Conservation (phyloP, 2,113 vertebrate species). For the Sclerurus mexicanus region DNA sequence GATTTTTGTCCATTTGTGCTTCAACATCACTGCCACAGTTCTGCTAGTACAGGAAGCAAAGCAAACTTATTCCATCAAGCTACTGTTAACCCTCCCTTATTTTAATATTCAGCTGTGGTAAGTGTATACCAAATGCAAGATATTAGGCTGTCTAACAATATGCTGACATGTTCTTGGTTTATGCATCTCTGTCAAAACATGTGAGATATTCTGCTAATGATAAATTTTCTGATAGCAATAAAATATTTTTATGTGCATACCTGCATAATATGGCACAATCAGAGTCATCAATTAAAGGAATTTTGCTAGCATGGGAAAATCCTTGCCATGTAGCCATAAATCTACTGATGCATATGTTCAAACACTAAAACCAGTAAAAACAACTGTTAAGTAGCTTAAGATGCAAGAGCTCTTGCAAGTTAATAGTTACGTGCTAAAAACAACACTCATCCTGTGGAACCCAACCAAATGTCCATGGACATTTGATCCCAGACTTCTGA, state of each 20-base stretch:
- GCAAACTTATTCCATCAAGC: background rate
- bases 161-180: background rate
- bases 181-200: background rate
- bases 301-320: background rate
- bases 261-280: background rate
- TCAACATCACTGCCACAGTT: background rate
- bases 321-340: background rate
- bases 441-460: background rate
- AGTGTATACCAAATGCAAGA: background rate
- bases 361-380: background rate
- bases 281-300: background rate
- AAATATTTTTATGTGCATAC: background rate
- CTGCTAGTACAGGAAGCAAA: background rate
- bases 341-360: background rate
- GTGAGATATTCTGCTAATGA: background rate
- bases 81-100: background rate
- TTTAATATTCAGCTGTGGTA: background rate
- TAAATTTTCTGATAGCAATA: background rate
- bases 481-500: background rate
- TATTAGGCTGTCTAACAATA: background rate
- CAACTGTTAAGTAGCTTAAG: background rate
- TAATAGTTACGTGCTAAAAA: background rate
- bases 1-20: background rate
- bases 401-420: background rate
- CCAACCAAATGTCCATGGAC: background rate